Conservation (phyloP, 1,140 invertebrate species). For the Heliconius hewitsoni region DNA sequence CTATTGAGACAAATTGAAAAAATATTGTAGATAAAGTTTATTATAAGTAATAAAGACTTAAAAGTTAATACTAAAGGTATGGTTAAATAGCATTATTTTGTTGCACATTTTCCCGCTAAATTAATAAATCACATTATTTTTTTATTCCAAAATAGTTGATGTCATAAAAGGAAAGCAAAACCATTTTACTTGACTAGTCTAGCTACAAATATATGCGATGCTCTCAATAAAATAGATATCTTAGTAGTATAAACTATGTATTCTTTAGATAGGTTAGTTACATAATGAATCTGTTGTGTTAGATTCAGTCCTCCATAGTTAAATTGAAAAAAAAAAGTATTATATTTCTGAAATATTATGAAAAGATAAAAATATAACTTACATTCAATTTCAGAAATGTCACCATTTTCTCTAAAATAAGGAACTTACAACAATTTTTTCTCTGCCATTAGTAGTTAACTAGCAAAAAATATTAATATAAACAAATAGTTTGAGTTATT, state of each 20-base stretch:
- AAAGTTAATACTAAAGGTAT: background rate
- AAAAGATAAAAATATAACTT: too few relatives aligned
- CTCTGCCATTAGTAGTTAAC: background rate
- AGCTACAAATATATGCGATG: background rate
- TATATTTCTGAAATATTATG: background rate
- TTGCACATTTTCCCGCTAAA: background rate
- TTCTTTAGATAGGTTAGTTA: conserved; percentile 23
- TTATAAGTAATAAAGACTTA: background rate
- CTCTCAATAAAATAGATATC: background rate
- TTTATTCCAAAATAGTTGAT: too few relatives aligned
- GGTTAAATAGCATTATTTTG: background rate
- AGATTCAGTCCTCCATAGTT: conserved; percentile 12
- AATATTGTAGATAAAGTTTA: background rate
- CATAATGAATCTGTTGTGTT: conserved; percentile 18
- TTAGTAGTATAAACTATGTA: conserved; percentile 19
- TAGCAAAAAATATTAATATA: background rate
- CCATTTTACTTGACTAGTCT: background rate
- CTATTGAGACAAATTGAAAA: background rate
- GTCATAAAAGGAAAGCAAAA: too few relatives aligned
- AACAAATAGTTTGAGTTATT: background rate
- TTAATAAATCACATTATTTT: background rate
- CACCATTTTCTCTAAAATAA: background rate
- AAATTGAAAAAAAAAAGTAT: background rate
- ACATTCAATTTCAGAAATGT: too few relatives aligned
- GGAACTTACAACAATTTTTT: background rate